phyloP scores from a whole-genome alignment of 53 echinoderm and acorn worm species.

The Holothuria scabra region DNA sequence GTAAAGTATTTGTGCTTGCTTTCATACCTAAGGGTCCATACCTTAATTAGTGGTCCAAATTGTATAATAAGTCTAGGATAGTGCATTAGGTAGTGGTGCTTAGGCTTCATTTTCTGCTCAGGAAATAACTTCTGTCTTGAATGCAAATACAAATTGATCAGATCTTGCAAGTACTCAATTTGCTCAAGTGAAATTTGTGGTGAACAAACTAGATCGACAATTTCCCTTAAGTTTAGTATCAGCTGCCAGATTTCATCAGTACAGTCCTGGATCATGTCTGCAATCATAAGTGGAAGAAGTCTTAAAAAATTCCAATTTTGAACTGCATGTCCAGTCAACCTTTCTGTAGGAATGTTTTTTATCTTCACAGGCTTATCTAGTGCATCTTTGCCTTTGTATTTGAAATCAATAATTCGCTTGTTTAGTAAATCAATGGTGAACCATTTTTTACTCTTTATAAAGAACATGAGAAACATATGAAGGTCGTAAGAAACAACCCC shows the following conservation, averaged over 20 bases:
- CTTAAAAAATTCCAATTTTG: conserved; percentile 50
- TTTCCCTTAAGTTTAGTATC: conserved; percentile 18
- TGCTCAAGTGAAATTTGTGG: conserved; percentile 29
- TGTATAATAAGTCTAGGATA: conserved; percentile 27
- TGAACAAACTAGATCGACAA: conserved; percentile 23
- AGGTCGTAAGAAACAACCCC: conserved; percentile 40
- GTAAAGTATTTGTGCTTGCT: conserved; percentile 53
- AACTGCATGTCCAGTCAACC: conserved; percentile 20
- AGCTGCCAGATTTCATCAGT: conserved; percentile 40
- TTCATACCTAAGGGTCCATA: conserved; percentile 36
- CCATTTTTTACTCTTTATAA: conserved; percentile 6
- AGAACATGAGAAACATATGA: conserved; percentile 44
- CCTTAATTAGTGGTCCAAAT: conserved; percentile 32
- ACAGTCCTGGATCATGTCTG: conserved; percentile 1
- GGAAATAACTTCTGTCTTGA: conserved; percentile 22
- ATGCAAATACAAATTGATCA: conserved; percentile 33
- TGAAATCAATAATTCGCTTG: conserved; percentile 28
- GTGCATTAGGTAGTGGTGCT: conserved; percentile 40
- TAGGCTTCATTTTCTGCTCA: conserved; percentile 1
- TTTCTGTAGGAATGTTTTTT: conserved; percentile 12
- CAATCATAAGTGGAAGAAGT: conserved; percentile 24
- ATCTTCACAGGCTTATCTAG: conserved; percentile 34
- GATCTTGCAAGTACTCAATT: conserved; percentile 31
- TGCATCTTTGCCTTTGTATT: conserved; percentile 31
- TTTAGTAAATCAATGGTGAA: conserved; percentile 22